These are phyloP conservation scores for Myoxocephalus aenaeus DNA, from an alignment of 2,797 vertebrate genomes.

Conservation along the genomic window DNA sequence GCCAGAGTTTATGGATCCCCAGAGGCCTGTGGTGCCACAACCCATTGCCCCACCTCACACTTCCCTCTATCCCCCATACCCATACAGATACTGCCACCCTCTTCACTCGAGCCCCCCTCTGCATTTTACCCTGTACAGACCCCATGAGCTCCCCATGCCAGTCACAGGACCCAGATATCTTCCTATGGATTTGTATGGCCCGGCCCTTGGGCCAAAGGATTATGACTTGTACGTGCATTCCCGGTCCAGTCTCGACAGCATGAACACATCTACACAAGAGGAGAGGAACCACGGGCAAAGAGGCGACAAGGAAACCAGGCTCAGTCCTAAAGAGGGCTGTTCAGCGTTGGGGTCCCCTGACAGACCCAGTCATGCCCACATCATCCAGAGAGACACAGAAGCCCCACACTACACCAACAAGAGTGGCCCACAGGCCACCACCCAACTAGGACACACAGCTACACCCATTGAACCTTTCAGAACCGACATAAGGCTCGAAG, in stretches of 20 bases:
- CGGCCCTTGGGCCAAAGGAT: conserved; percentile 80
- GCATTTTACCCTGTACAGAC: conserved; percentile 88
- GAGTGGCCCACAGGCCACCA: conserved; percentile 21
- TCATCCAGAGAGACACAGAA: conserved; percentile 83
- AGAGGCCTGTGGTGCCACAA: conserved; percentile 89
- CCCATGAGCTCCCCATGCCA: conserved; percentile 82
- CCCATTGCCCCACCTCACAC: conserved; percentile 81
- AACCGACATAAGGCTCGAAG: conserved; percentile 61
- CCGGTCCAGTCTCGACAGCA: conserved; percentile 53
- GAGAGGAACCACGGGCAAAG: conserved; percentile 67
- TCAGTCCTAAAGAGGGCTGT: conserved; percentile 92
- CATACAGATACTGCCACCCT: conserved; percentile 88
- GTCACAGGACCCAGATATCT: conserved; percentile 78
- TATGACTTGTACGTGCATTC: conserved; percentile 83
- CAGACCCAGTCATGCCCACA: conserved; percentile 89
- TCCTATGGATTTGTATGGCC: conserved; percentile 80
- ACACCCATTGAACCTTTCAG: conserved; percentile 70
- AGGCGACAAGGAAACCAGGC: conserved; percentile 85
- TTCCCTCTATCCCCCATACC: conserved; percentile 85
- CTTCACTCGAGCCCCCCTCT: conserved; percentile 84
- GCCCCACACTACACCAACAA: conserved; percentile 54
- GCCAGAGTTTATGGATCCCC: conserved; percentile 83
- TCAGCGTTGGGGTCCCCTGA: conserved; percentile 94
- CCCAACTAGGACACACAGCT: conserved; percentile 50
- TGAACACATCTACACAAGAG: conserved; percentile 64